Conservation (phyloP, 1,140 invertebrate species). For the Caenorhabditis brenneri region DNA sequence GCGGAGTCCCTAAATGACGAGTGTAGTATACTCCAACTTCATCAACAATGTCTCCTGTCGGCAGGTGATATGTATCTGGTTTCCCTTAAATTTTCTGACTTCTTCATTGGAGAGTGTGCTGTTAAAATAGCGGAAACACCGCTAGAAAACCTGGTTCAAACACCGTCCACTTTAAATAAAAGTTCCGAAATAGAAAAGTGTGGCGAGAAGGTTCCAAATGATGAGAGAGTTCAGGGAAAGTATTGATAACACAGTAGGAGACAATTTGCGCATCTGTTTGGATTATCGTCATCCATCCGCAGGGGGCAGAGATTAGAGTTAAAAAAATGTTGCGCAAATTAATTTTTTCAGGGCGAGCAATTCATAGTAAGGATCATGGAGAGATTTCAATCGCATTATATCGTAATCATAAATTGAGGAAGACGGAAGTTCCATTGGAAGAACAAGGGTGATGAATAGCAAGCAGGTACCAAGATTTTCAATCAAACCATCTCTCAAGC, state of each 20-base stretch:
- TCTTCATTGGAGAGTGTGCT: neutral
- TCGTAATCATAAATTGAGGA: neutral
- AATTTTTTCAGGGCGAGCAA: neutral
- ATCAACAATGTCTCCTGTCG: conserved; percentile 11
- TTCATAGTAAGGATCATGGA: neutral
- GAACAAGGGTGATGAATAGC: neutral
- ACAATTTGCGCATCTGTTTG: neutral
- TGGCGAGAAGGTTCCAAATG: neutral
- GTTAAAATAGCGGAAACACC: neutral
- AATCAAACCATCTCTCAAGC: no score
- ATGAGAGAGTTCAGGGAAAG: neutral
- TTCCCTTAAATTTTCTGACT: conserved; percentile 17
- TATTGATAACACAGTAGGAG: neutral
- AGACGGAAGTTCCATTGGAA: neutral
- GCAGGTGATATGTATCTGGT: conserved; percentile 2
- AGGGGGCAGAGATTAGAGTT: neutral
- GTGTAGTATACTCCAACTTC: conserved; percentile 8
- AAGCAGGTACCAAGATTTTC: neutral
- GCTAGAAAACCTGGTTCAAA: conserved; percentile 7
- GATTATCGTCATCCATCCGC: neutral
- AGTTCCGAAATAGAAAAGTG: neutral
- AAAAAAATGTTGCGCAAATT: neutral
- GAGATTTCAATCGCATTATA: conserved; percentile 4
- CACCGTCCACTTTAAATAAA: conserved; percentile 23
- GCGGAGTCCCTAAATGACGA: conserved; percentile 1